Evolutionary conservation across 2,797 vertebrate species (phyloP), one percentile per base, ranked within the genome.

Genomic region (Aselliscus stoliczkanus): DNA sequence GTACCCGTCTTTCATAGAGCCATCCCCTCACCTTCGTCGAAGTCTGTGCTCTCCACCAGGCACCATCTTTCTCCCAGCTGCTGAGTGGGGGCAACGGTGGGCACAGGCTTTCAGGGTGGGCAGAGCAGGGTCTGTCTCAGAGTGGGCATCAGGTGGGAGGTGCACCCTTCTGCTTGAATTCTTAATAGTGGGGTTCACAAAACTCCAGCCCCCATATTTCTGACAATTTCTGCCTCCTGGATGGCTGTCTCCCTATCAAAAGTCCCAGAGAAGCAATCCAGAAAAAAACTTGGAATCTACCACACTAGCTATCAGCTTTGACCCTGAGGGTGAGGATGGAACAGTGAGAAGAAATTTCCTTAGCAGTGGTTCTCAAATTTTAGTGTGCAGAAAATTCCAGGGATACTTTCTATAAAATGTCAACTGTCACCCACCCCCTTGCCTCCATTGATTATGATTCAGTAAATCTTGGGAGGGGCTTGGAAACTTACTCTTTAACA

Each of bases 11-110:
- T 56, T 54, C n/a, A 58, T 95, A 97, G 93, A 82, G 96, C 86
- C 69, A 93, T 94, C 31, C 94, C 92, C 90, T 97, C 93, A 98
- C 98, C 77, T 99, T 99, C 99, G 23, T 99, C 98, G 95, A 99
- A 99, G 94, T 99, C 98, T 1, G 99, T 98, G 75, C 98, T 99
- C 98, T 98, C 96, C 69, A 97, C 0, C 98, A 99, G 98, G 96
- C 97, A 97, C 99, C 98, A 99, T 70, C 98, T 99, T 95, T 99
- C 99, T 42, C 99, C 58, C 94, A 98, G 98, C 39, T 97, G 14
- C 50, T n/a, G 17, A 44, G 5, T 25, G 34, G 4, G n/a, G n/a
- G 6, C 25, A 89, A 75, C 25, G 82, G 47, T 54, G 58, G 65
- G 25, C n/a, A 12, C 18, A 79, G 17, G 37, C 94, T 65, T 89